Base-by-base conservation (phyloP, 1,140 invertebrate species). In the Panonychus citri region DNA sequence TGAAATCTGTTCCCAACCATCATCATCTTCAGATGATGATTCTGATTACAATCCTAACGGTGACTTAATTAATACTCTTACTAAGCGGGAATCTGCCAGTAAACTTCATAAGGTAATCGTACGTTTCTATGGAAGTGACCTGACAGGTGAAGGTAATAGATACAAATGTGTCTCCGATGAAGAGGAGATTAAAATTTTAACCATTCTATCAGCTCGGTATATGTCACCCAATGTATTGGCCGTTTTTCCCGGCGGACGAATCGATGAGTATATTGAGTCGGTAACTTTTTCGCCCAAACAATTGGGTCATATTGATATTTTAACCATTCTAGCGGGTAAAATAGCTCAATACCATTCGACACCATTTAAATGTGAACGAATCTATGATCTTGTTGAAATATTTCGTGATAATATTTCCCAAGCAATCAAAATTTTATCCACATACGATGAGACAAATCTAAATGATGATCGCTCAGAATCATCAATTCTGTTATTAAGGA, bases 81-180 rank as follows among this genome's bases (percentile, higher is more conserved):
- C n/a, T n/a, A n/a, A n/a, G n/a, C n/a, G n/a, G n/a, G 30, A 34
- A 12, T 34, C 30, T 34, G 30, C 5, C 12, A 12, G 12, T 34
- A 34, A 12, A 34, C 12, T 7, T 34, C 12, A 5, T 7, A 51
- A 51, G 27, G 53, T 54, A n/a, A 39, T 54, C 10, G 30, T 54
- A 39, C 53, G 53, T 8, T 40, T 54, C 28, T 54, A 54, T 28
- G 53, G 53, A 19, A 54, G 27, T 28, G 53, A 54, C 17, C 21
- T 37, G 7, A 54, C 53, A 2, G 53, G 53, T 12, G 34, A 54
- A 54, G 53, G 53, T 13, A 54, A 54, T 39, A 15, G 39, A 19
- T 54, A 54, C 37, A 54, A 54, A 26, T n/a, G 19, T 24, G 13
- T 54, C 15, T n/a, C 19, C 15, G 53, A 54, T 7, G 53, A 24